These are phyloP conservation scores for Thereva unica DNA, from an alignment of 2,888 invertebrate species.

Conservation along the genomic window DNA sequence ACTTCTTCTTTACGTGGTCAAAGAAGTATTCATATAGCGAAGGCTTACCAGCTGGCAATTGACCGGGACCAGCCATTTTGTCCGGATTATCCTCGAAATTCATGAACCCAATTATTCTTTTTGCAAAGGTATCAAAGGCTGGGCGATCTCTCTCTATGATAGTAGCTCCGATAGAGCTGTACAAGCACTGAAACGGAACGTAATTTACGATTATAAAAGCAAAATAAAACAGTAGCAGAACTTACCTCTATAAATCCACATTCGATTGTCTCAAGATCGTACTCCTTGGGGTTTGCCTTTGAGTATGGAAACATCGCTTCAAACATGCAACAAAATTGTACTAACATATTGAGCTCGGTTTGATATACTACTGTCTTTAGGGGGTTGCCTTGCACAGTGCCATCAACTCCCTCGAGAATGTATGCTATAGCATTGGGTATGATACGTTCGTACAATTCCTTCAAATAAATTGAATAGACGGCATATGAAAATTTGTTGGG, in stretches of 20 bases:
- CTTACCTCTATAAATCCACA: conserved; percentile 69
- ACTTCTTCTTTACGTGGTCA: conserved; percentile 67
- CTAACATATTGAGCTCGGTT: conserved; percentile 84
- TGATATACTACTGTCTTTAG: conserved; percentile 81
- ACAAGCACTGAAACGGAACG: conserved; percentile 67
- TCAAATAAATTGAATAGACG: conserved; percentile 27
- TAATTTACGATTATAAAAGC: neutral
- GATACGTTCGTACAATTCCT: conserved; percentile 74
- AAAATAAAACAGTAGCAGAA: conserved; percentile 1
- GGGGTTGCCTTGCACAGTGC: conserved; percentile 72
- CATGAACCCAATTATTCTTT: conserved; percentile 71
- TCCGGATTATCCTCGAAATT: conserved; percentile 67
- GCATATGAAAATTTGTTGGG: too few species aligned
- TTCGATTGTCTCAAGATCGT: conserved; percentile 62
- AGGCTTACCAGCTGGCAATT: conserved; percentile 72
- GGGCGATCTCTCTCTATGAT: conserved; percentile 69
- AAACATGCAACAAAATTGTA: conserved; percentile 80
- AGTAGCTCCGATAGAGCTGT: conserved; percentile 83
- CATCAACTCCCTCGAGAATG: conserved; percentile 73
- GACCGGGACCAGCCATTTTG: conserved; percentile 69
- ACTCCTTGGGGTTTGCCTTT: conserved; percentile 57
- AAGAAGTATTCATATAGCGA: conserved; percentile 83
- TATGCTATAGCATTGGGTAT: conserved; percentile 73
- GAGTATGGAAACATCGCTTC: conserved; percentile 66
- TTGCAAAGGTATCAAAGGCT: conserved; percentile 80